Evolutionary conservation across 2,888 invertebrate species (phyloP), one percentile per base, ranked within the genome.

Genomic region (Netelia melanura): DNA sequence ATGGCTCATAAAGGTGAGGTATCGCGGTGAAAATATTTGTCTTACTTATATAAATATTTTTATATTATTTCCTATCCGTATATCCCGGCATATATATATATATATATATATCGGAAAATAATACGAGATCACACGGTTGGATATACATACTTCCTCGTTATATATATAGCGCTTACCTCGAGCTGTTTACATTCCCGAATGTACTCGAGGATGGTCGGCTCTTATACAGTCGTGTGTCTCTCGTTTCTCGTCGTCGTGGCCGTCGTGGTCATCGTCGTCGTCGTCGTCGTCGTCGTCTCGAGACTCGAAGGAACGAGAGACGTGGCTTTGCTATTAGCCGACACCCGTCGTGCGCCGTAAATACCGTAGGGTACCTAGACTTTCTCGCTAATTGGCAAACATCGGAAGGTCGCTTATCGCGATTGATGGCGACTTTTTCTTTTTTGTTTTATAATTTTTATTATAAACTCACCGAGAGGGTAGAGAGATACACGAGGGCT

Each of bases 381-480:
- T 71, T 84, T 70, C 86, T 88, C 88, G 88, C 89, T 92, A 92
- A 92, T 92, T 92, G 91, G 92, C 91, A 91, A 91, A 92, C 91
- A 92, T 91, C 90, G 90, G 86, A 85, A 85, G 85, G 85, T 86
- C 87, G 89, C 89, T 71, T 91, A 92, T 91, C 92, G 89, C 90
- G 91, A 91, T 91, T 90, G 90, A 88, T 88, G 87, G 61, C 84
- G 86, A 88, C 91, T 91, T 92, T 90, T 91, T 91, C 89, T 90
- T 91, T 92, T 91, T 91, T 25, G 2, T 92, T 91, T 91, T 91
- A 89, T 90, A 89, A 91, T 5, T 30, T 30, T 30, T 30, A 91
- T 91, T 91, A 91, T 88, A 86, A 72, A 88, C 87, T 87, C 86
- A 79, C 58, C 78, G 56, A 61, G 81, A 64, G 68, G 68, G 44